Base-by-base conservation (phyloP, 1,140 invertebrate species). In the Pseudomyrmex pallidus region DNA sequence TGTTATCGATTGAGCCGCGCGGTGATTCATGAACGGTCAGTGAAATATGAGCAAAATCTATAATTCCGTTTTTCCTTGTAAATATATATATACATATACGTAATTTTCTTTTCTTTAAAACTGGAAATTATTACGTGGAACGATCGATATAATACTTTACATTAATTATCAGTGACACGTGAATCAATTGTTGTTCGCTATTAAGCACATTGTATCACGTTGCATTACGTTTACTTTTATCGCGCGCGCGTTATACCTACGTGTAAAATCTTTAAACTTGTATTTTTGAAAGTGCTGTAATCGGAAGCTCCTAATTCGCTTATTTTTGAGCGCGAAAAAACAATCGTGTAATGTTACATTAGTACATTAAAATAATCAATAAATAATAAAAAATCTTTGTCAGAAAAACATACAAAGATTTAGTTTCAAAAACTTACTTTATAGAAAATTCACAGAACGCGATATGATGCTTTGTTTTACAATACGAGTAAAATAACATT, bases 1-100 rank as follows among this genome's bases (percentile, higher is more conserved):
- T 13, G 50, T 20, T 20, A 80, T 70, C 22, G 76, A 80, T 80
- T 56, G 66, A 46, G 52, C 54, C 59, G 63, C 7, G 61, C 22
- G 50, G 48, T 80, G 76, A 80, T 80, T 80, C 76, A 80, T 72
- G 17, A 35, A 46, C 7, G 7, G 17, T 70, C 66, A 72, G 66
- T 4, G 54, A 61, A 59, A 10, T 35, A 35, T 35, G 48, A 50
- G 54, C 3, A 48, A 70, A 35, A 35, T 17, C 13, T 8, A 48
- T 50, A 78, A 57, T 8, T 59, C 35, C 52, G 4, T 13, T 35
- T 54, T 80, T 48, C 54, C 35, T 2, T 35, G 8, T 57, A 25
- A 48, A 70, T 20, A 59, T 48, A 35, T 35, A 35, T 12, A 2
- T n/a, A 35, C 0, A 35, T 20, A 59, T 48, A 68, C 15, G 4